Conservation (phyloP, 2,113 vertebrate genomes). For the Collichthys lucidus region DNA sequence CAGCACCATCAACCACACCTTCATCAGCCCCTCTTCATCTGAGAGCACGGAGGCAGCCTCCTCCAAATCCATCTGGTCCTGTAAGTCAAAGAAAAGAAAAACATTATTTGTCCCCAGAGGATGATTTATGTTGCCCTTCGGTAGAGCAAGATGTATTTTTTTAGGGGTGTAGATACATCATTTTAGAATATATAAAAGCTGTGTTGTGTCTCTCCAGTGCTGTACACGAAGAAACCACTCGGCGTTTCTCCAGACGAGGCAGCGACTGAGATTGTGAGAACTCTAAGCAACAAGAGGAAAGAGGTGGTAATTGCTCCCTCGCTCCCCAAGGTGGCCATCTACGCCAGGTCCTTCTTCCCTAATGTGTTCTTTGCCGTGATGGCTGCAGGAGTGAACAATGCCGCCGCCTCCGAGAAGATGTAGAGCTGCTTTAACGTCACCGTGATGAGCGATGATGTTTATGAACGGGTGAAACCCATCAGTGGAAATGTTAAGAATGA, state of each 20-base stretch:
- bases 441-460: neutral
- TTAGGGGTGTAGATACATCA: no score
- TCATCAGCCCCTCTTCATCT: constrained; percentile 81
- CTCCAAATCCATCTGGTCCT: constrained; percentile 67
- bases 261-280: constrained; percentile 87
- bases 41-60: constrained; percentile 26
- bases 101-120: no score
- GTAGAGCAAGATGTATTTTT: no score
- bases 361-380: constrained; percentile 93
- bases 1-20: constrained; percentile 93
- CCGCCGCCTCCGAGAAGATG: constrained; percentile 76
- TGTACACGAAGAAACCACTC: constrained; percentile 86
- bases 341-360: constrained; percentile 89
- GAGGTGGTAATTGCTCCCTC: constrained; percentile 93
- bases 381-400: constrained; percentile 89
- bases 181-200: no score
- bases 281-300: constrained; percentile 87
- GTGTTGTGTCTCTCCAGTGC: constrained; percentile 74
- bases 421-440: constrained; percentile 2
- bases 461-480: neutral
- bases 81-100: constrained; percentile 66
- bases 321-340: constrained; percentile 89
- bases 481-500: neutral
- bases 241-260: constrained; percentile 88
- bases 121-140: no score